Conservation (phyloP, 2,888 invertebrate species). For the Pseudeuparius sepicola region DNA sequence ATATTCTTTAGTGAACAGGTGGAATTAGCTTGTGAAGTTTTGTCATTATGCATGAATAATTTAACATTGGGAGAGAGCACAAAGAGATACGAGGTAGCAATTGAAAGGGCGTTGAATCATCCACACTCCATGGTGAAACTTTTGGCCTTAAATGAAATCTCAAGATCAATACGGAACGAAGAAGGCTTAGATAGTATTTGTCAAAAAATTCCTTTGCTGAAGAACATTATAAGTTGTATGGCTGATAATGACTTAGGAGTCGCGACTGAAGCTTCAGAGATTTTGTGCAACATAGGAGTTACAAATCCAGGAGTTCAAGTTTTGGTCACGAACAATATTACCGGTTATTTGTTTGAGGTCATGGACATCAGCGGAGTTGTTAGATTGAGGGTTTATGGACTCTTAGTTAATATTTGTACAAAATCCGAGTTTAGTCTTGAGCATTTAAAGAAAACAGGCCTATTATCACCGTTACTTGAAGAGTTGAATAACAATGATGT, state of each 20-base stretch:
- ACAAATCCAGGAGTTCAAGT: conserved; percentile 39
- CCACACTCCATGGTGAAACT: conserved; percentile 51
- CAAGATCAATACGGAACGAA: conserved; percentile 30
- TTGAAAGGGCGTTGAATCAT: conserved; percentile 55
- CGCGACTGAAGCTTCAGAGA: conserved; percentile 47
- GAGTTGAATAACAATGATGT: conserved; percentile 64
- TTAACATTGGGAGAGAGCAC: conserved; percentile 51
- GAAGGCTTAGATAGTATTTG: conserved; percentile 30
- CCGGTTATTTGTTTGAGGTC: conserved; percentile 48
- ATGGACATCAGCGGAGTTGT: conserved; percentile 48
- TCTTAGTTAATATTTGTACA: conserved; percentile 54
- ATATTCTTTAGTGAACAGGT: conserved; percentile 44
- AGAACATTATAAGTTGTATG: conserved; percentile 47
- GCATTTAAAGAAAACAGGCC: conserved; percentile 48
- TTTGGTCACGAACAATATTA: conserved; percentile 45
- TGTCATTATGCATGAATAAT: conserved; percentile 53
- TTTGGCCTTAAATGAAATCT: conserved; percentile 54
- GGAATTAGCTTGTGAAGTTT: conserved; percentile 53
- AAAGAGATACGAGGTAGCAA: conserved; percentile 46
- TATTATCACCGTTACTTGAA: conserved; percentile 55
- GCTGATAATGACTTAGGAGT: conserved; percentile 50
- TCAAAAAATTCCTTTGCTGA: conserved; percentile 39
- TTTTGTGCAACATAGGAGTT: conserved; percentile 43
- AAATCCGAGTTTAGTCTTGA: conserved; percentile 50
- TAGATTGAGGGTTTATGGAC: conserved; percentile 62